Base-by-base conservation (phyloP, 1,140 invertebrate genomes). In the Drosophila trapezifrons region DNA sequence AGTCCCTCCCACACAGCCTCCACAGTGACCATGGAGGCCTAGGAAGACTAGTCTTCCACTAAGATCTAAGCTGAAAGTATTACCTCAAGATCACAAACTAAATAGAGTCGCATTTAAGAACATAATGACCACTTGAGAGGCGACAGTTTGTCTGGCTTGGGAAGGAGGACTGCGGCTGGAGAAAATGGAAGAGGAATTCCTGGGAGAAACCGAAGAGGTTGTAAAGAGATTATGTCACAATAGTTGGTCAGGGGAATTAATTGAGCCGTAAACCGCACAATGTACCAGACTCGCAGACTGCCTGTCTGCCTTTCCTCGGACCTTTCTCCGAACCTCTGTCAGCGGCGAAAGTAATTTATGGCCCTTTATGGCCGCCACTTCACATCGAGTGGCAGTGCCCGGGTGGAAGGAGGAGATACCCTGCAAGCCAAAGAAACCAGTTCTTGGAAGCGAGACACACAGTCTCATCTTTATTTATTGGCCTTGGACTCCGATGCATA, bases 191-290 rank as follows among this genome's bases (percentile, higher is more conserved):
- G 1, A 13, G 8, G 9, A 56, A 35, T 38, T 46, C 69, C 87
- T 87, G 84, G 67, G 8, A 38, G 84, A 90, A 87, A 37, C 56
- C 22, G 13, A 59, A 51, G 27, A 54, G 25, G n/a, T 27, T n/a
- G n/a, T n/a, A n/a, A n/a, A n/a, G n/a, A n/a, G n/a, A 54, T 65
- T 62, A 70, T 90, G 85, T 89, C 84, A 89, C 69, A 89, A 89
- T 78, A 90, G 66, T 84, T 79, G 46, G 57, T 63, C 66, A 73
- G 17, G 25, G 57, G 59, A 85, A 89, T 89, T 90, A 90, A 89
- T 89, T 89, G 85, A 89, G 67, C 77, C 54, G 70, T 84, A 87
- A 78, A 89, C 85, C 84, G 57, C 84, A 90, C 43, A 22, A 12
- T 38, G 22, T 13, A n/a, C 8, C 32, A 17, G 51, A 25, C 25